Evolutionary conservation across 2,888 invertebrate species (phyloP), one percentile per base, ranked within the genome.

Genomic region (Cantharis lateralis): DNA sequence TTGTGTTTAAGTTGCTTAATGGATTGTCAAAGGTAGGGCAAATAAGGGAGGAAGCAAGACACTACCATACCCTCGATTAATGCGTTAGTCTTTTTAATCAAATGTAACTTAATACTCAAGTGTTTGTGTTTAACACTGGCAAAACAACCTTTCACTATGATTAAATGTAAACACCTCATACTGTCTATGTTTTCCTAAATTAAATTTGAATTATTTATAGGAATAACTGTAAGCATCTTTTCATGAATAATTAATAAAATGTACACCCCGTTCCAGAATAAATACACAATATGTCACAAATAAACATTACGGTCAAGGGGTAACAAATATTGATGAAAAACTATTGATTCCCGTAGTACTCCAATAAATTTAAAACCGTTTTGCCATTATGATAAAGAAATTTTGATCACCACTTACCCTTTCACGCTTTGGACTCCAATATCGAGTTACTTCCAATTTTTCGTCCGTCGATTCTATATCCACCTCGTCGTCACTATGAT

Each of bases 391-490:
- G 2, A 69, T 28, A 28, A 1, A 69, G 13, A 61, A 15, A 64
- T 32, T 71, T 48, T 48, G n/a, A 71, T 68, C 78, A 79, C 73
- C 64, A 84, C 89, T 89, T 83, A 90, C 90, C 87, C 89, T 89
- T 84, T 90, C 90, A 73, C 89, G 88, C 68, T 90, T 90, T 16
- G 89, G 87, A 75, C 89, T 90, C 90, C 90, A 90, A 80, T 87
- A 86, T 7, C 78, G 66, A n/a, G 84, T 81, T 4, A 85, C 81
- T 26, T 88, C 87, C n/a, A 87, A 84, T 78, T 94, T 94, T 81
- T 95, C 95, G 84, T 95, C 95, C 0, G 95, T 95, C 10, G 95
- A 95, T 86, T 96, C 96, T 81, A 96, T 95, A 84, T 96, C 96
- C 11, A 96, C 95, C 86, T 95, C 95, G 83, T 96, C 95, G 78